A percentile compares a stretch with the other conserved stretches of the same genome.
phyloP scores from a whole-genome alignment of 1,140 invertebrate species.

The Zaprionus gabonicus region DNA sequence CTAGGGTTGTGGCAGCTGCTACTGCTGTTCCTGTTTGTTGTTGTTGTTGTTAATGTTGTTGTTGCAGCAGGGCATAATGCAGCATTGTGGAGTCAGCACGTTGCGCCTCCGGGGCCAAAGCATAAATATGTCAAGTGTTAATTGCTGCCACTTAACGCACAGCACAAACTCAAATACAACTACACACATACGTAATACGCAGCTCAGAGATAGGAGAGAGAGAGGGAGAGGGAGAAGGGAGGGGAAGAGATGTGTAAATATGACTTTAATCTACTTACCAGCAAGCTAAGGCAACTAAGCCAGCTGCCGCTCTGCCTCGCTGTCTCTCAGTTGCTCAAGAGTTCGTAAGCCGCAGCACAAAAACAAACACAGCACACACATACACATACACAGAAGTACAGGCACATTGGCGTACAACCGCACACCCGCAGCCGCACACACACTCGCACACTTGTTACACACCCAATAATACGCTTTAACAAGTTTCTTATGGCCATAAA shows the following conservation, averaged over 20 bases:
- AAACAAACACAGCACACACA: conserved; percentile 56
- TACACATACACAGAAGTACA: conserved; percentile 17
- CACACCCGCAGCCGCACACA: conserved; percentile 22
- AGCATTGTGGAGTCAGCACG: conserved; percentile 42
- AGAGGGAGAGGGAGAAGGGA: background rate
- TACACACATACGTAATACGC: conserved; percentile 14
- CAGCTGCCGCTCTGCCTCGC: conserved; percentile 30
- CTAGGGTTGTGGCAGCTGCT: conserved; percentile 14
- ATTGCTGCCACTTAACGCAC: conserved; percentile 80
- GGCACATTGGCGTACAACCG: conserved; percentile 13
- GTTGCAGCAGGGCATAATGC: conserved; percentile 35
- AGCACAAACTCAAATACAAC: conserved; percentile 78
- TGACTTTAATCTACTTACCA: conserved; percentile 81
- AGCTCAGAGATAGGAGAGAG: background rate
- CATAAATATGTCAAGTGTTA: conserved; percentile 83
- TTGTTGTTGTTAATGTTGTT: conserved; percentile 15
- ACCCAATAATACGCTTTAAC: conserved; percentile 82
- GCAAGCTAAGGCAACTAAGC: conserved; percentile 36
- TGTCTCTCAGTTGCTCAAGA: conserved; percentile 33
- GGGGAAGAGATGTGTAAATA: conserved; percentile 65
- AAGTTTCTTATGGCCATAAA: conserved; percentile 82
- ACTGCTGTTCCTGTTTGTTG: background rate
- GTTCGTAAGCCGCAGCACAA: conserved; percentile 59
- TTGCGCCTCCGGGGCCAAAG: conserved; percentile 61
- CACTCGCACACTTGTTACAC: conserved; percentile 71